Percentiles rank a stretch among this genome's conserved stretches.
Conservation (phyloP, 2,888 invertebrate genomes). For the Drosophila multiciliata region DNA sequence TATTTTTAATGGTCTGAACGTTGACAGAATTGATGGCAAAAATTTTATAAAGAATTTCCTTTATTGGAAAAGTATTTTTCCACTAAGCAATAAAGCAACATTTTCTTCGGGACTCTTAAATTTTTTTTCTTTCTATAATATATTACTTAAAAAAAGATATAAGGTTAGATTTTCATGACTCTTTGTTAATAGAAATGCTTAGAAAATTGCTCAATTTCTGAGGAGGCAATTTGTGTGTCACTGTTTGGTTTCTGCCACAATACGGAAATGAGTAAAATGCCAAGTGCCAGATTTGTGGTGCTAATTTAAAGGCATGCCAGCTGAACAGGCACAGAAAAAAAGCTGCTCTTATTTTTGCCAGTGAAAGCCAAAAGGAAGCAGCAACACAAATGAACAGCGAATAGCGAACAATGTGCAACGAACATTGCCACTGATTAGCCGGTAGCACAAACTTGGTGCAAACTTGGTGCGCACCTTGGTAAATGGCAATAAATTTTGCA, state of each 20-base stretch:
- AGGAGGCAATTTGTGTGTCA: conserved; percentile 10
- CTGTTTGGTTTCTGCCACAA: conserved; percentile 1
- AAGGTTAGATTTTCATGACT: background rate
- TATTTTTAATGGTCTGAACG: background rate
- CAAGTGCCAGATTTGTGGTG: conserved; percentile 30
- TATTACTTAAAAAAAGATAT: background rate
- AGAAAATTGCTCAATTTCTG: background rate
- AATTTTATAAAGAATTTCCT: background rate
- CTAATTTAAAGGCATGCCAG: conserved; percentile 60
- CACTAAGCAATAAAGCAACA: background rate
- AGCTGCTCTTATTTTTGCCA: conserved; percentile 51
- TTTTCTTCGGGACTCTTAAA: background rate
- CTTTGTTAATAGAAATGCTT: background rate
- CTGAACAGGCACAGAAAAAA: conserved; percentile 25
- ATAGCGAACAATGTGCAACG: conserved; percentile 27
- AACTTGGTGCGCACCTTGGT: conserved; percentile 67
- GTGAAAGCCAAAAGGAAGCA: conserved; percentile 71
- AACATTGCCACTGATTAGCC: conserved; percentile 75
- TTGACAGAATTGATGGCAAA: background rate
- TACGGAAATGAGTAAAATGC: conserved; percentile 26
- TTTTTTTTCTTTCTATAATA: background rate
- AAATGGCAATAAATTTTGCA: conserved; percentile 79
- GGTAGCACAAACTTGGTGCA: conserved; percentile 63
- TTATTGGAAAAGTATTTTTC: background rate
- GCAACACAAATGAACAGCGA: conserved; percentile 34